A percentile compares a stretch with the other conserved stretches of the same genome.
phyloP scores from a whole-genome alignment of 2,888 invertebrate genomes.

The Caenorhabditis panamensis region DNA sequence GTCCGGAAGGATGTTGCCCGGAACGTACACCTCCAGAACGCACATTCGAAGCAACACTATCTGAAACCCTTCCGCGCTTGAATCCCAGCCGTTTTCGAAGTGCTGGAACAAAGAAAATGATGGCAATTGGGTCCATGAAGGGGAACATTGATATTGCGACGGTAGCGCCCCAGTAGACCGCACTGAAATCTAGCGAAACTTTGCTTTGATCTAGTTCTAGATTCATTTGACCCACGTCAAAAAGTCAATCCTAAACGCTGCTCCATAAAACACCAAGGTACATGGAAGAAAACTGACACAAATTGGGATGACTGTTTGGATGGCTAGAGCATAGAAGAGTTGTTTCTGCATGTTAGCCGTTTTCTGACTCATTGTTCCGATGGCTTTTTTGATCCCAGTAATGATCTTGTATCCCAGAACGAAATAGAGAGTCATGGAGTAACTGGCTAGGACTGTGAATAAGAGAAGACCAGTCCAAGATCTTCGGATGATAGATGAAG shows the following conservation, averaged over 20 bases:
- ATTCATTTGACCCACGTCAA: not conserved
- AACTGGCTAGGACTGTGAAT: not conserved
- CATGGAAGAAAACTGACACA: constrained; percentile 33
- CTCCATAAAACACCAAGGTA: constrained; percentile 18
- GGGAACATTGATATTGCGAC: constrained; percentile 27
- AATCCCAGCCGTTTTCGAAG: not conserved
- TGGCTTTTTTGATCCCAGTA: not conserved
- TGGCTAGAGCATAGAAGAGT: constrained; percentile 15
- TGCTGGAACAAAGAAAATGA: constrained; percentile 13
- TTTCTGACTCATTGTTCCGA: constrained; percentile 10
- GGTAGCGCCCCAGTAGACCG: constrained; percentile 16
- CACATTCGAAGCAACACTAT: too few relatives aligned
- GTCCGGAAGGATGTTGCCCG: too few relatives aligned
- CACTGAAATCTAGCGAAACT: constrained; percentile 8
- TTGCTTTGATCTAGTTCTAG: too few relatives aligned
- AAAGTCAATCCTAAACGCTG: constrained; percentile 16
- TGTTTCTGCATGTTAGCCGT: constrained; percentile 24
- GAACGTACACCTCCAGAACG: too few relatives aligned
- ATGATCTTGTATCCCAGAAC: not conserved
- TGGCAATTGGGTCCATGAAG: constrained; percentile 14
- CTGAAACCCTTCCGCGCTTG: not conserved
- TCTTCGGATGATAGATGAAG: not conserved
- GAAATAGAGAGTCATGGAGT: not conserved
- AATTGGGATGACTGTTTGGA: constrained; percentile 24
- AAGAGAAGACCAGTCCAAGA: not conserved